A percentile compares a stretch with the other conserved stretches of the same genome.
Conservation (phyloP, 2,113 vertebrate species). For the Gorsachius goisagi region DNA sequence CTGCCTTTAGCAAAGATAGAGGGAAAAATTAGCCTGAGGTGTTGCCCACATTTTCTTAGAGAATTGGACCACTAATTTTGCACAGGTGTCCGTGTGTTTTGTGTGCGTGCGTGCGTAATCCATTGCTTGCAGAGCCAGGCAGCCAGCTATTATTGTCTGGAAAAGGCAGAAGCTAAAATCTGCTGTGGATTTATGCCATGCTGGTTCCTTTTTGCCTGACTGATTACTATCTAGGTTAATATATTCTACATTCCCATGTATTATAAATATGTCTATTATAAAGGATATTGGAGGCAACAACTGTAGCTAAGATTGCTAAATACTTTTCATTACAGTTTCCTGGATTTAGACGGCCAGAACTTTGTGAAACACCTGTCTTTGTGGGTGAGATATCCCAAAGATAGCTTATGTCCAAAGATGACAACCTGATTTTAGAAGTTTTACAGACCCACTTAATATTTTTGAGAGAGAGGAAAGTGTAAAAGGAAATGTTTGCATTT, state of each 20-base stretch:
- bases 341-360: neutral
- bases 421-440: neutral
- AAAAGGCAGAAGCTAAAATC: constrained; percentile 11
- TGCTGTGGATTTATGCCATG: neutral
- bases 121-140: neutral
- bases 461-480: neutral
- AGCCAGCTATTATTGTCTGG: neutral
- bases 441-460: neutral
- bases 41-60: neutral
- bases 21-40: neutral
- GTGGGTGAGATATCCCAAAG: neutral
- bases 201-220: neutral
- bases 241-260: neutral
- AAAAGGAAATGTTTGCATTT: neutral
- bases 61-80: neutral
- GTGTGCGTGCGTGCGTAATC: neutral
- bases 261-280: neutral
- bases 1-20: neutral
- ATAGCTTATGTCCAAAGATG: neutral
- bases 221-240: neutral
- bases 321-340: neutral
- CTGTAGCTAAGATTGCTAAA: neutral
- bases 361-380: neutral
- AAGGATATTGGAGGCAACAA: neutral
- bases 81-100: neutral